Base-by-base conservation (phyloP, 2,888 invertebrate genomes). In the Cheilosia impressa region DNA sequence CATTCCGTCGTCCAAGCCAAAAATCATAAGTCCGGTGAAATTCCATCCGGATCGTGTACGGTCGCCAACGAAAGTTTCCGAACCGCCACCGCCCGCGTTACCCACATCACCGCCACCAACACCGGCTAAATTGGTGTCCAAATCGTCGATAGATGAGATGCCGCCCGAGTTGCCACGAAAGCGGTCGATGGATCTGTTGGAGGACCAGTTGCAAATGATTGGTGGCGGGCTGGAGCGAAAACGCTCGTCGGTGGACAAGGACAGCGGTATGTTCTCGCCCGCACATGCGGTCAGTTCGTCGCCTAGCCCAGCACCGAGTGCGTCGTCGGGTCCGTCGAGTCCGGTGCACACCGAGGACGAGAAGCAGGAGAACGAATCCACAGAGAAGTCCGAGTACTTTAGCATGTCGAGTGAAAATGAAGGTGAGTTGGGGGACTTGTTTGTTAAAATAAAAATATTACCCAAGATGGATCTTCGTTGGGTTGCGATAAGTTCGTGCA, bases 331-430 rank as follows among this genome's bases (percentile, higher is more conserved):
- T 10, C 92, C 91, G 2, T 92, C 94, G 1, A 93, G 93, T 41
- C 92, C 93, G 2, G 92, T 92, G 19, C 91, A 92, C 71, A 93
- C 93, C 1, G 93, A 93, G 88, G 93, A 93, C 77, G 93, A 93
- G 81, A 94, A 94, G 88, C 94, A 94, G 89, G 94, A 94, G 88
- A 93, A 93, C 65, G 94, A 94, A 89, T 92, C 93, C 76, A 94
- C 93, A 73, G 94, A 94, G 90, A 94, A 94, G 89, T 92, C 91
- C 17, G 90, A 92, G 87, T 90, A 89, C 65, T 87, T 89, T 69
- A 91, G 90, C 87, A 89, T 90, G 89, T 88, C 91, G 87, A 91
- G 90, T 88, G 91, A 91, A 85, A 89, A 89, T 83, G 92, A 91
- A 89, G 92, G 92, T 92, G 73, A 91, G 91, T 90, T 10, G 55